phyloP scores from a whole-genome alignment of 1,140 invertebrate genomes.

The Trachymyrmex cornetzi region DNA sequence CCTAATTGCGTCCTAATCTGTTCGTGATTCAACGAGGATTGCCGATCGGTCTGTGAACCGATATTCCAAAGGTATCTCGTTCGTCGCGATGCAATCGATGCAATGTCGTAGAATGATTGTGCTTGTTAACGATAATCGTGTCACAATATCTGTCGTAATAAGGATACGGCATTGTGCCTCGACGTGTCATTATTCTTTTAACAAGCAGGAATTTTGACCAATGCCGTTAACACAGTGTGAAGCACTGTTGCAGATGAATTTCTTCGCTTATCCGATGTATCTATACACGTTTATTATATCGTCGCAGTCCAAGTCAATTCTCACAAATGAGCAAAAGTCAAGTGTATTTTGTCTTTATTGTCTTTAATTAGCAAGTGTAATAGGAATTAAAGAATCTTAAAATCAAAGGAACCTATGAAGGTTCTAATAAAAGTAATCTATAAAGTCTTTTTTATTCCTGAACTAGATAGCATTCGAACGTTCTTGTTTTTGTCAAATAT shows the following conservation, averaged over 20 bases:
- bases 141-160: neutral
- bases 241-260: neutral
- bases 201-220: neutral
- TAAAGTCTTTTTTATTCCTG: too few relatives aligned
- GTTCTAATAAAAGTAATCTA: too few relatives aligned
- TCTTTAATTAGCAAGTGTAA: neutral
- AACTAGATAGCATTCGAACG: too few relatives aligned
- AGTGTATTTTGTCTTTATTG: neutral
- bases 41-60: neutral
- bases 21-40: neutral
- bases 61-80: conserved; percentile 2
- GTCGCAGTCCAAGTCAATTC: too few relatives aligned
- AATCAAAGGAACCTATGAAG: too few relatives aligned
- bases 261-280: too few relatives aligned
- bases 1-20: neutral
- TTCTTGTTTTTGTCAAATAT: too few relatives aligned
- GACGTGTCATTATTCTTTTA: neutral
- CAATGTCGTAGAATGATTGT: neutral
- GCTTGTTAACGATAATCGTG: neutral
- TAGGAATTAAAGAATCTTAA: too few relatives aligned
- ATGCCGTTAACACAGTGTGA: neutral
- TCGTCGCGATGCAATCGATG: too few relatives aligned
- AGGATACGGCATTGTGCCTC: neutral
- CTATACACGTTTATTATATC: too few relatives aligned
- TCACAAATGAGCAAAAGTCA: neutral